Evolutionary conservation across 1,140 invertebrate species (phyloP).

Genomic region (Bombus confusus): DNA sequence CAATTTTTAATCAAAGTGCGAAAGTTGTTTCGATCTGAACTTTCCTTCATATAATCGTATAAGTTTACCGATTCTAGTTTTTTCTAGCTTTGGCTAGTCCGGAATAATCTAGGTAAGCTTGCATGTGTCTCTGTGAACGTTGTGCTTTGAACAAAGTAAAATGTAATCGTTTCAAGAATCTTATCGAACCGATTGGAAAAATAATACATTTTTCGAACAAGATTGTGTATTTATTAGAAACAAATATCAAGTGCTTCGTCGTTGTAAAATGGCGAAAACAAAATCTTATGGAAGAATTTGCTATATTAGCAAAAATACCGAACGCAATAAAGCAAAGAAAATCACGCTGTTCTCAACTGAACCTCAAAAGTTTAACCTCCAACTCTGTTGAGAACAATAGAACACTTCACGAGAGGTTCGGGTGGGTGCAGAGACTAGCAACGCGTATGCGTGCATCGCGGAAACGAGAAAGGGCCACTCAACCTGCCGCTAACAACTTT

Average conservation of each 20-base stretch:
- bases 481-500: slow-evolving; percentile 61
- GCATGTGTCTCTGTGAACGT: too few species aligned
- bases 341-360: not conserved
- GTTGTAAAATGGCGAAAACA: too few species aligned
- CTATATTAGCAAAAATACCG: not conserved
- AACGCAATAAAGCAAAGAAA: not conserved
- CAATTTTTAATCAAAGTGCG: too few species aligned
- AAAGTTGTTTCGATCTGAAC: too few species aligned
- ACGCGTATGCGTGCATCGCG: slow-evolving; percentile 40
- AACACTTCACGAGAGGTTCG: slow-evolving; percentile 23
- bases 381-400: not conserved
- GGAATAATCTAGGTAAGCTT: too few species aligned
- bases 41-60: too few species aligned
- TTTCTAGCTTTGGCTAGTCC: too few species aligned
- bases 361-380: not conserved
- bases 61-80: too few species aligned
- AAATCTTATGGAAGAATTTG: not conserved
- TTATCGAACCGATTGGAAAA: fast-evolving
- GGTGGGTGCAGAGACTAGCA: slow-evolving; percentile 22
- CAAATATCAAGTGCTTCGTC: not conserved
- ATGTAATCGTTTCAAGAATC: not conserved
- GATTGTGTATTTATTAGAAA: too few species aligned
- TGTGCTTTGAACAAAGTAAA: not conserved
- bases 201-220: not conserved
- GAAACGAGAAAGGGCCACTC: slow-evolving; percentile 56